Evolutionary conservation across 2,888 invertebrate genomes (phyloP), one percentile per base, ranked within the genome.

Genomic region (Acleris laterana): DNA sequence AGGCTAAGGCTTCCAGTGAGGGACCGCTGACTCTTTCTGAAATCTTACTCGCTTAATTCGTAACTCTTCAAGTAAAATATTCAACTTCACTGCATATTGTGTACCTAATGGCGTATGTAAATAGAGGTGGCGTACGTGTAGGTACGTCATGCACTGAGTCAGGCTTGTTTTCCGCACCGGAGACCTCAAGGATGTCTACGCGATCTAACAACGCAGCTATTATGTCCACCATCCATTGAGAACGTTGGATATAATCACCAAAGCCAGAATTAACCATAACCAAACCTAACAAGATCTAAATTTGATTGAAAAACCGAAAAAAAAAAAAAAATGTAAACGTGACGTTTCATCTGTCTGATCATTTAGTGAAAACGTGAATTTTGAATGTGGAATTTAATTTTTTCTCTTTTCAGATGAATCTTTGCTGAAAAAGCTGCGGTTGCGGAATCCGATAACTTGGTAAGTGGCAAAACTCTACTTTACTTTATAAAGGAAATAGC

Each of bases 161-260:
- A 51, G 58, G 68, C 72, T 76, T 77, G 81, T 83, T 83, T 83
- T 79, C 81, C 81, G 77, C 65, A 51, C 78, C 76, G 74, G 75
- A 79, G 79, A 72, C 75, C 71, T 83, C 85, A 85, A 85, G 85
- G 85, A 75, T 78, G 63, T 63, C 55, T 49, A 62, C 20, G 38
- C 46, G 28, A n/a, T 13, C 55, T 50, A 61, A 68, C 59, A 69
- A 62, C 68, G 17, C 44, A 32, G 42, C 62, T 59, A 68, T 64
- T 63, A 68, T 64, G 53, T 69, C 50, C 62, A 68, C 64, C 42
- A 38, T 63, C 68, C 59, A 57, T 68, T 57, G 56, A 63, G 50
- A 55, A 60, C 50, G 50, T 17, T 48, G 44, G 16, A 51, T 32
- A 49, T 5, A 13, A 6, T 19, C 19, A 20, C 50, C 51, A n/a